A percentile compares a stretch with the other conserved stretches of the same genome.
These are phyloP conservation scores for Orgyia antiqua DNA, from an alignment of 2,888 invertebrate genomes.

Conservation along the genomic window DNA sequence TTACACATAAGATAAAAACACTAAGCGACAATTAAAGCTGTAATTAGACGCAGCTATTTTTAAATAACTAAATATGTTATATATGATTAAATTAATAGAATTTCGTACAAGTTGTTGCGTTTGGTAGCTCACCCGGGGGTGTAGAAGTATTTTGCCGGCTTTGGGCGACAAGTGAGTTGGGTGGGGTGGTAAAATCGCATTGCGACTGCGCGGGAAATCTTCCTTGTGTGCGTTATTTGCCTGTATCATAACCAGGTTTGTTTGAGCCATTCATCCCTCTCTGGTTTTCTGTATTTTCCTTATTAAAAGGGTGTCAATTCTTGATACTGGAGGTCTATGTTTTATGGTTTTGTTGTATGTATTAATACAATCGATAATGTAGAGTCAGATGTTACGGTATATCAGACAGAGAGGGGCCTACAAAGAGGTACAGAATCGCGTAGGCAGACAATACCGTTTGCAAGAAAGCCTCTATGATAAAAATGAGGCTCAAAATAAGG, in stretches of 20 bases:
- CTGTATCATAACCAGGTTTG: constrained; percentile 44
- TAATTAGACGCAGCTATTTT: constrained; percentile 17
- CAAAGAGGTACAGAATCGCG: constrained; percentile 38
- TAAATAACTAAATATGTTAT: constrained; percentile 30
- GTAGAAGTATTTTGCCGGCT: constrained; percentile 71
- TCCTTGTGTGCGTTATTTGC: constrained; percentile 59
- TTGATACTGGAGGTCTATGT: constrained; percentile 37
- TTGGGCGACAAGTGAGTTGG: constrained; percentile 53
- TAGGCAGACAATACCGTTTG: constrained; percentile 28
- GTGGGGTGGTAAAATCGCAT: constrained; percentile 53
- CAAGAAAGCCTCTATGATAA: constrained; percentile 6
- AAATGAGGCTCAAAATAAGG: constrained; percentile 7
- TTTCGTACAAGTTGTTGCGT: constrained; percentile 63
- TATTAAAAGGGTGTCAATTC: constrained; percentile 32
- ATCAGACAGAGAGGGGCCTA: constrained; percentile 65
- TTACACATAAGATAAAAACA: constrained; percentile 33
- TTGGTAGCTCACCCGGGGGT: constrained; percentile 63
- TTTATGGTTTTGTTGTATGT: constrained; percentile 39
- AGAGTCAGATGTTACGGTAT: constrained; percentile 63
- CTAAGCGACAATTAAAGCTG: constrained; percentile 46
- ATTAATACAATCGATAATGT: constrained; percentile 74
- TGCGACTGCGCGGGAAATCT: constrained; percentile 61
- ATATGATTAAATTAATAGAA: constrained; percentile 30
- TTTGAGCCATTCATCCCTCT: constrained; percentile 41
- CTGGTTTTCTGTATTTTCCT: constrained; percentile 6